Percentiles rank a stretch among this genome's conserved stretches.
Evolutionary conservation across 30 jellyfish, hydroid and myxozoan species (phyloP).

Genomic region (Mastigias papua): DNA sequence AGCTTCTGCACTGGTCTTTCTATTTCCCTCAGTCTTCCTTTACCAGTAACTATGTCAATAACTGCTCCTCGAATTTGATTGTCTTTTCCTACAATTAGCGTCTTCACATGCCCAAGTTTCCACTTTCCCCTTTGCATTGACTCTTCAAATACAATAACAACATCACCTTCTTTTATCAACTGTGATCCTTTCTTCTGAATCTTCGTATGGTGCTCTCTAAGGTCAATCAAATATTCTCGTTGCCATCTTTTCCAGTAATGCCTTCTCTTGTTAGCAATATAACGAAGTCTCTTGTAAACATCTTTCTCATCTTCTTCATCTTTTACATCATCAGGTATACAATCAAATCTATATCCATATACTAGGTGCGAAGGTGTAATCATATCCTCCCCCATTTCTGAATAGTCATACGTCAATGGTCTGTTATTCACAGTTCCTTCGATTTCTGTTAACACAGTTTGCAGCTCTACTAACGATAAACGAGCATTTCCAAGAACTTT

Average conservation of each 20-base stretch:
- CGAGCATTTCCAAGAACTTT: too few species aligned
- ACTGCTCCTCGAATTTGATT: slow-evolving; percentile 14
- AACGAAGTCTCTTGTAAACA: background rate
- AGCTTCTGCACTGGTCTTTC: background rate
- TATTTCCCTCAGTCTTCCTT: background rate
- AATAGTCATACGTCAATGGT: too few species aligned
- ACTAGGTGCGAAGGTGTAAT: background rate
- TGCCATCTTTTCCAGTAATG: too few species aligned
- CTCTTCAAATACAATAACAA: slow-evolving; percentile 12
- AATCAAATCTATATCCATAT: background rate
- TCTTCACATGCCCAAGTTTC: slow-evolving; percentile 29
- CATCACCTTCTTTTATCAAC: slow-evolving; percentile 24
- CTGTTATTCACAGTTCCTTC: too few species aligned
- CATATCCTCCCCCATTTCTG: too few species aligned
- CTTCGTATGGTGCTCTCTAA: slow-evolving; percentile 28
- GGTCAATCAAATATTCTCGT: slow-evolving; percentile 24
- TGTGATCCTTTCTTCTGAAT: background rate
- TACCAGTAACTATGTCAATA: background rate
- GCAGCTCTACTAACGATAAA: too few species aligned
- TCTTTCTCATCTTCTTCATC: background rate
- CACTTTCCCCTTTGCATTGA: slow-evolving; percentile 4
- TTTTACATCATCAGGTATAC: background rate
- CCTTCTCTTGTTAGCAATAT: too few species aligned
- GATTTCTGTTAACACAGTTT: too few species aligned
- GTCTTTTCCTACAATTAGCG: slow-evolving; percentile 1